A percentile compares a stretch with the other conserved stretches of the same genome.
These are phyloP conservation scores for Mycalesis mineus DNA, from an alignment of 2,888 invertebrate species.

Conservation along the genomic window DNA sequence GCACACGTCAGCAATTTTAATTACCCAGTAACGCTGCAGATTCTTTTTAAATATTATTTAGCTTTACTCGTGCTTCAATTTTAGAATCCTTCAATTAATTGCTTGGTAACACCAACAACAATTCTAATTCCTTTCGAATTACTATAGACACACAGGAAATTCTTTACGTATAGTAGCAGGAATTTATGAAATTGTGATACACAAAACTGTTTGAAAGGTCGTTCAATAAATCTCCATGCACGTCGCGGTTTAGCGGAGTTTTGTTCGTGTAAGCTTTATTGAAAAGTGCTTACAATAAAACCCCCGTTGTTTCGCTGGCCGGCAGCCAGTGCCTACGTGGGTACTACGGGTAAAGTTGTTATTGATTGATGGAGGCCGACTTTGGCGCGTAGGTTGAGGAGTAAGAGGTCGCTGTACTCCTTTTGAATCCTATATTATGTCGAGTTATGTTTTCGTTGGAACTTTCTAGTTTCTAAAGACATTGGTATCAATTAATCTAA, in stretches of 20 bases:
- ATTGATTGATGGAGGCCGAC: constrained; percentile 12
- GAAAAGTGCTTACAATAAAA: constrained; percentile 5
- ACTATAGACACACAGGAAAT: too few species aligned
- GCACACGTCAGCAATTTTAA: too few species aligned
- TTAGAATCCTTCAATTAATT: too few species aligned
- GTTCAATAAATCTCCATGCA: background rate
- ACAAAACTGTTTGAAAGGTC: too few species aligned
- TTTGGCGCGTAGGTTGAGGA: constrained; percentile 6
- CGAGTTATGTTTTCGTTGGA: background rate
- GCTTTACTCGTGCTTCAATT: too few species aligned
- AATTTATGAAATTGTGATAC: too few species aligned
- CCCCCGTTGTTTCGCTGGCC: constrained; percentile 11
- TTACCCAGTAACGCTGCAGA: too few species aligned
- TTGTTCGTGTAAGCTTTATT: background rate
- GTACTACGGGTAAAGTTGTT: background rate
- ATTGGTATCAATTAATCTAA: too few species aligned
- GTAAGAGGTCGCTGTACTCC: background rate
- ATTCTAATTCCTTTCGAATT: too few species aligned
- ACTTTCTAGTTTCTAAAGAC: background rate
- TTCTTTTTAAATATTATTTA: too few species aligned
- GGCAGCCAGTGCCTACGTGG: constrained; percentile 13
- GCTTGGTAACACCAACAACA: too few species aligned
- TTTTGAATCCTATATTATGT: background rate
- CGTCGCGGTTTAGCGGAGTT: background rate
- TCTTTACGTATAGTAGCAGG: too few species aligned